Percentiles rank a stretch among this genome's conserved stretches.
Evolutionary conservation across 1,140 invertebrate species (phyloP).

Genomic region (Calliopsis andreniformis): DNA sequence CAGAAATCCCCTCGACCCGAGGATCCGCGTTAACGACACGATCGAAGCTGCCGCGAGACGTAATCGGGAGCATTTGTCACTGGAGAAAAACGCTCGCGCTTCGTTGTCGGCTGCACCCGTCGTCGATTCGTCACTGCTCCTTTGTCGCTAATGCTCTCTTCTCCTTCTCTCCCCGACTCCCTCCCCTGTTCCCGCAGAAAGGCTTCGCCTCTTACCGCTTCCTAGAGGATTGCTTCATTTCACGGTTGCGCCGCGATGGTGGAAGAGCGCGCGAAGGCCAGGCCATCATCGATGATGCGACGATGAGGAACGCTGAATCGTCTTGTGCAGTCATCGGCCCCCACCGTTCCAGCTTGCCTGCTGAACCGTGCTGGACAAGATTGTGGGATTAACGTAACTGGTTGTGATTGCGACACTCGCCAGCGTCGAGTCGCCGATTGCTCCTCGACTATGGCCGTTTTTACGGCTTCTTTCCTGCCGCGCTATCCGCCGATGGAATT

Average conservation of each 20-base stretch:
- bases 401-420: constrained; percentile 36
- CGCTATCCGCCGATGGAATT: not conserved
- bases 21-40: constrained; percentile 60
- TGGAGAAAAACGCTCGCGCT: constrained; percentile 65
- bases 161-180: constrained; percentile 4
- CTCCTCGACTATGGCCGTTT: not conserved
- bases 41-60: constrained; percentile 61
- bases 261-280: constrained; percentile 43
- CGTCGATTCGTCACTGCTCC: constrained; percentile 67
- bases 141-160: constrained; percentile 60
- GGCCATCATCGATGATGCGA: constrained; percentile 35
- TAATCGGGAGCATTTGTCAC: constrained; percentile 72
- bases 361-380: constrained; percentile 26
- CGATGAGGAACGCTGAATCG: constrained; percentile 18
- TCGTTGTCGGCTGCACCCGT: constrained; percentile 59
- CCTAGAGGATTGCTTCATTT: not conserved
- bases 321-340: constrained; percentile 21
- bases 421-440: not conserved
- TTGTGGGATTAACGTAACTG: constrained; percentile 43
- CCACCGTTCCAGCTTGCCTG: not conserved
- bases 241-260: not conserved
- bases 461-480: constrained; percentile 5
- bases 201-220: not conserved
- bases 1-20: constrained; percentile 12
- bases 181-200: not conserved